Conservation (phyloP, 1,140 invertebrate genomes). For the Caenorhabditis inopinata region DNA sequence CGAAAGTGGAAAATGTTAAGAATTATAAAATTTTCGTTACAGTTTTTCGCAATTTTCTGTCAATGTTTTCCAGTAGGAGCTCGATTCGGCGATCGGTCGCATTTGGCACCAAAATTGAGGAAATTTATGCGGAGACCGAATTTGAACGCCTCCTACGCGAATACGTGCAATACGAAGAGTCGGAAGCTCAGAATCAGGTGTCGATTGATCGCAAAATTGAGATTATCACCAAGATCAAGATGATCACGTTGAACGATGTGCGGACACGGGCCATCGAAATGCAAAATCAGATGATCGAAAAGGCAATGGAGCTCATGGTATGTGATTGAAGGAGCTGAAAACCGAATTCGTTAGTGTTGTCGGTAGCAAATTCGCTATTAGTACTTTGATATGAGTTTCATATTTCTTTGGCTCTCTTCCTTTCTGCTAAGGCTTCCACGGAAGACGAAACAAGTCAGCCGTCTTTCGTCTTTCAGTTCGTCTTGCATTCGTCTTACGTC, state of each 20-base stretch:
- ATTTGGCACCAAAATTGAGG: not conserved
- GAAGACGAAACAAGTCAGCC: no score
- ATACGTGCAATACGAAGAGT: not conserved
- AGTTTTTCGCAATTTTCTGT: no score
- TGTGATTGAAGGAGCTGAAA: not conserved
- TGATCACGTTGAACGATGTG: not conserved
- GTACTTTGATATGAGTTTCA: no score
- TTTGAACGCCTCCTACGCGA: not conserved
- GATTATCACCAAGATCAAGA: not conserved
- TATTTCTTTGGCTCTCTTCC: no score
- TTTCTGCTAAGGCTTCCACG: no score
- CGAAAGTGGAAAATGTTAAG: no score
- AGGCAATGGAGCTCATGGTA: not conserved
- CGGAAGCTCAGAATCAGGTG: not conserved
- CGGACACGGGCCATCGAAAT: not conserved
- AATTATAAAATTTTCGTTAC: no score
- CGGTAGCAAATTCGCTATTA: no score
- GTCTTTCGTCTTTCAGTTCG: no score
- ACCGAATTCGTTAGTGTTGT: no score
- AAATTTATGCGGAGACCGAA: not conserved
- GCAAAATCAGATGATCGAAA: not conserved
- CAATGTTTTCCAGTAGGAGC: not conserved
- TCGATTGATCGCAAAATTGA: constrained; percentile 7
- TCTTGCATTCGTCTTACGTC: no score
- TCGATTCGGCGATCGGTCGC: not conserved